Evolutionary conservation across 2,888 invertebrate genomes (phyloP), one percentile per base, ranked within the genome.

Genomic region (Drosophila pseudotakahashii): DNA sequence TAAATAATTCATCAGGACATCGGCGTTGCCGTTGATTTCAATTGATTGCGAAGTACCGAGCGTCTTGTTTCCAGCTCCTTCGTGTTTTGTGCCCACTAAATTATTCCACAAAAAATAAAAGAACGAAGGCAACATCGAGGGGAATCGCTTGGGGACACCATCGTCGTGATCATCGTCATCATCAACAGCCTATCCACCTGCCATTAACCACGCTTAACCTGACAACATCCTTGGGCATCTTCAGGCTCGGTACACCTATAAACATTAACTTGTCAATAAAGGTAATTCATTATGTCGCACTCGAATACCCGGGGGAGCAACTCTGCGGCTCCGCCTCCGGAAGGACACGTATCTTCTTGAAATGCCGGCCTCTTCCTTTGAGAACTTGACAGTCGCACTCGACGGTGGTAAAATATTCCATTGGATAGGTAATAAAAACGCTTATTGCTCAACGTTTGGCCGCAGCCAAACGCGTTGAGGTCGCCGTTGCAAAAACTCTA

Each of bases 231-330:
- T 67, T 32, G 37, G 30, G 61, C 53, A 36, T 9, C 50, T 34
- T 16, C 47, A 19, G 30, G 30, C 64, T 71, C 85, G 79, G 70
- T 60, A 81, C 90, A 90, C 90, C 91, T 87, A 91, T 90, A 90
- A 91, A 91, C 92, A 91, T 91, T 91, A 91, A 91, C 79, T 90
- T 91, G 91, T 91, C 91, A 91, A 91, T 91, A 91, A 91, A 90
- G 91, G 91, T 91, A 91, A 91, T 91, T 91, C 92, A 91, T 91
- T 91, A 91, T 91, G 91, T 90, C 91, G 89, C 88, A 81, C 83
- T 77, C 69, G 77, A 86, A 88, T 79, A 82, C 89, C 76, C 89
- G 62, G 57, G 79, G 89, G 90, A 84, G 78, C 76, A 77, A 58
- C 70, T 50, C 48, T 52, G 61, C 47, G 67, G 66, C 69, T 55